Percentiles rank a stretch among this genome's conserved stretches.
Conservation (phyloP, 30 jellyfish, hydroid and myxozoan genomes). For the Sanderia malayensis region DNA sequence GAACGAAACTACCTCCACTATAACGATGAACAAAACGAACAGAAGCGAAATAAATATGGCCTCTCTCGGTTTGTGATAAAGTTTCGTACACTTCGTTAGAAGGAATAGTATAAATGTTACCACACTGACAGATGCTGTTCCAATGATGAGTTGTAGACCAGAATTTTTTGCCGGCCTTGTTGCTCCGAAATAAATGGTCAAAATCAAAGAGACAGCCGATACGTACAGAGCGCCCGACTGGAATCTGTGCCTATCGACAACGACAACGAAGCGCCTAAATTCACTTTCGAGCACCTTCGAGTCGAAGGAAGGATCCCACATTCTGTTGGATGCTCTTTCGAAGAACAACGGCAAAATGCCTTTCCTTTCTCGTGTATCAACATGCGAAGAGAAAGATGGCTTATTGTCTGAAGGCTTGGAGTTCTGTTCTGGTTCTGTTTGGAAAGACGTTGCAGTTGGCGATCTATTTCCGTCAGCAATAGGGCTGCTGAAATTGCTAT, state of each 20-base stretch:
- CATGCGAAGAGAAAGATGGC: conserved; percentile 93
- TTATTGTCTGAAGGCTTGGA: conserved; percentile 62
- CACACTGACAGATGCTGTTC: conserved; percentile 64
- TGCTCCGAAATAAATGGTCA: conserved; percentile 77
- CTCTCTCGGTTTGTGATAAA: conserved; percentile 81
- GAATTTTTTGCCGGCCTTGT: conserved; percentile 54
- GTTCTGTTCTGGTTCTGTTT: conserved; percentile 48
- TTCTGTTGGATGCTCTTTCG: conserved; percentile 96
- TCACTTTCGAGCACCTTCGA: conserved; percentile 90
- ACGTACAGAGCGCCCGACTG: conserved; percentile 89
- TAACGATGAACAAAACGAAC: conserved; percentile 60
- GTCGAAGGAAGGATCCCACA: conserved; percentile 93
- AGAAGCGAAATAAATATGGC: conserved; percentile 80
- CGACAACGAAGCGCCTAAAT: conserved; percentile 85
- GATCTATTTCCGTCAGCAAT: conserved; percentile 56
- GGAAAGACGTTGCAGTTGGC: conserved; percentile 34
- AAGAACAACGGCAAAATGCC: conserved; percentile 90
- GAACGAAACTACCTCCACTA: conserved; percentile 77
- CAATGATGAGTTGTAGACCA: conserved; percentile 61
- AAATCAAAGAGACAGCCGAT: conserved; percentile 72
- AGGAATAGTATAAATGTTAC: conserved; percentile 65
- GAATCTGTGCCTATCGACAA: conserved; percentile 86
- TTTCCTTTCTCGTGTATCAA: conserved; percentile 81
- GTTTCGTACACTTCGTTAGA: conserved; percentile 72
- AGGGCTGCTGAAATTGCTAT: conserved; percentile 34